These are phyloP conservation scores for Lagorchestes hirsutus DNA, from an alignment of 2,797 vertebrate genomes.

Conservation along the genomic window DNA sequence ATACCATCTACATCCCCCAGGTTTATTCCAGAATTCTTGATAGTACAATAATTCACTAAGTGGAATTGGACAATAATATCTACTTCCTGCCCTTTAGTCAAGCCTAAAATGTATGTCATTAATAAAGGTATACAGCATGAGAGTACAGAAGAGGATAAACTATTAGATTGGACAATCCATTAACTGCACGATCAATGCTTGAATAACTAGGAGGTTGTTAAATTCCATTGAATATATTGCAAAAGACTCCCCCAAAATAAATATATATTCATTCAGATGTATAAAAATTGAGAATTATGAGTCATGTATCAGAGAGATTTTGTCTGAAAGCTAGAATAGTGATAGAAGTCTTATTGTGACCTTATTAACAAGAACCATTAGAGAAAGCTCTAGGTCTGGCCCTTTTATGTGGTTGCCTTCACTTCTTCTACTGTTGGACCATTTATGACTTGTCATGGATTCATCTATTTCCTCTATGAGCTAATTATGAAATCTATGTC, in stretches of 20 bases:
- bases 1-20: too few relatives aligned
- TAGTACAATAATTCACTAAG: neutral
- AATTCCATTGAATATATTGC: neutral
- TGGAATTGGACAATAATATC: neutral
- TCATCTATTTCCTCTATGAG: neutral
- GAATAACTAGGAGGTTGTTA: neutral
- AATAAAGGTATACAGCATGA: neutral
- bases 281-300: neutral
- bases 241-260: neutral
- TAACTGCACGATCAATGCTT: neutral
- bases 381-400: neutral
- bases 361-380: neutral
- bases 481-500: neutral
- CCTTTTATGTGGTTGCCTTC: neutral
- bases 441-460: neutral
- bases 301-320: neutral
- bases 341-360: neutral
- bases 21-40: neutral
- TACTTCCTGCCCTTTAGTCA: neutral
- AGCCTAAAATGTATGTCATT: neutral
- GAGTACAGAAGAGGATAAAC: neutral
- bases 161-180: neutral
- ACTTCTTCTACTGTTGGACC: neutral
- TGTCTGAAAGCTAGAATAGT: neutral
- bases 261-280: neutral